Evolutionary conservation across 2,113 vertebrate genomes (phyloP).

Genomic region (Oxyura jamaicensis): DNA sequence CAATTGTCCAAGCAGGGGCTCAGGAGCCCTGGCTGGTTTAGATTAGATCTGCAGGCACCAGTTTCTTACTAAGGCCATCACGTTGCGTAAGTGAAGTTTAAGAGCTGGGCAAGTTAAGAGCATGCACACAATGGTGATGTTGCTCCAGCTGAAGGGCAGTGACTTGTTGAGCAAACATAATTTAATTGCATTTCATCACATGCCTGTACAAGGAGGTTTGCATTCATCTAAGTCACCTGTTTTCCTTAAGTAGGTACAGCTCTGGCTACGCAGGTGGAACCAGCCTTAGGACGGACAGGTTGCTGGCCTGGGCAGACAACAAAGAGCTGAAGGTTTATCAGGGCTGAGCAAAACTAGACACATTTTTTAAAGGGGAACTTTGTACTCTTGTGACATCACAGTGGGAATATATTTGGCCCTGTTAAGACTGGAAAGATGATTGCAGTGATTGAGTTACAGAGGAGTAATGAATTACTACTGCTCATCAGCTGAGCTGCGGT

Average conservation of each 20-base stretch:
- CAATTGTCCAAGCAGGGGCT: background rate
- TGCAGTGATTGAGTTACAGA: slow-evolving; percentile 30
- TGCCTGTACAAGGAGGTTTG: background rate
- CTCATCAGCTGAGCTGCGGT: slow-evolving; percentile 9
- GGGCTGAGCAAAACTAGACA: background rate
- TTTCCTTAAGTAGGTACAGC: background rate
- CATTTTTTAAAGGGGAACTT: background rate
- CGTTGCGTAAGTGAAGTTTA: slow-evolving; percentile 6
- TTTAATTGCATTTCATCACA: background rate
- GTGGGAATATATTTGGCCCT: slow-evolving; percentile 8
- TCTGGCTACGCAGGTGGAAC: background rate
- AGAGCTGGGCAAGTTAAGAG: background rate
- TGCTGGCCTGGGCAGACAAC: background rate
- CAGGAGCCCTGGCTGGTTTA: background rate
- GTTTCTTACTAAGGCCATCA: background rate
- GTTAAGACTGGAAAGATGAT: slow-evolving; percentile 18
- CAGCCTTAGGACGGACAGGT: background rate
- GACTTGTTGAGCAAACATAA: slow-evolving; percentile 29
- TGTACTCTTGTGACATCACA: slow-evolving; percentile 35
- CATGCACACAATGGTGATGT: background rate
- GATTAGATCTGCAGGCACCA: background rate
- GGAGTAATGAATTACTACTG: slow-evolving; percentile 46
- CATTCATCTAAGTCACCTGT: background rate
- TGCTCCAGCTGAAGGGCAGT: slow-evolving; percentile 40
- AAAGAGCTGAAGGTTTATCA: background rate